These are phyloP conservation scores for Todus mexicanus DNA, from an alignment of 2,797 vertebrate species.

Conservation along the genomic window DNA sequence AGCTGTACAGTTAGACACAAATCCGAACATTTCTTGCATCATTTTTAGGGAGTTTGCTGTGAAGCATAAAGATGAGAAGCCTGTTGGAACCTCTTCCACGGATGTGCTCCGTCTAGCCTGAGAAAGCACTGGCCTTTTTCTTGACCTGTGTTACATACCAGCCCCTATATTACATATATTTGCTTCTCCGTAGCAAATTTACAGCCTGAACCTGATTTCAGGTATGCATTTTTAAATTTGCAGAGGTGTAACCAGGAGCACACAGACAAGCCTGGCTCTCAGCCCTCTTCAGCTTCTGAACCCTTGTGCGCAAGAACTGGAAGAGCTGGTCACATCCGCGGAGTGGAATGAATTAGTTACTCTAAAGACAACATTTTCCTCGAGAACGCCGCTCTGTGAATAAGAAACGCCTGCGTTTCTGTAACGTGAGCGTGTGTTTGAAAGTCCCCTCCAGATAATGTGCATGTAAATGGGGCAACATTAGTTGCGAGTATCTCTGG, in stretches of 20 bases:
- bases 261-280: neutral
- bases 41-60: neutral
- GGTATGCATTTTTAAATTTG: neutral
- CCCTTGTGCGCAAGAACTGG: neutral
- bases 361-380: neutral
- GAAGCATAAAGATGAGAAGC: neutral
- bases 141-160: neutral
- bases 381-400: neutral
- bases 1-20: neutral
- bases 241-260: neutral
- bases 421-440: neutral
- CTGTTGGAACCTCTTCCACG: neutral
- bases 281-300: neutral
- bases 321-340: neutral
- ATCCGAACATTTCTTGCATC: neutral
- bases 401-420: neutral
- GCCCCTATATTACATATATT: too few species aligned
- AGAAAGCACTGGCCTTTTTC: neutral
- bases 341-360: neutral
- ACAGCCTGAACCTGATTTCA: neutral
- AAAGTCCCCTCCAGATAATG: constrained; percentile 35
- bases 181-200: neutral
- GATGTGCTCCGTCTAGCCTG: neutral
- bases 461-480: constrained; percentile 25
- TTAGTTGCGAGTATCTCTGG: constrained; percentile 41